Percentiles rank a stretch among this genome's conserved stretches.
Conservation (phyloP, 2,888 invertebrate genomes). For the Agrilus mali region DNA sequence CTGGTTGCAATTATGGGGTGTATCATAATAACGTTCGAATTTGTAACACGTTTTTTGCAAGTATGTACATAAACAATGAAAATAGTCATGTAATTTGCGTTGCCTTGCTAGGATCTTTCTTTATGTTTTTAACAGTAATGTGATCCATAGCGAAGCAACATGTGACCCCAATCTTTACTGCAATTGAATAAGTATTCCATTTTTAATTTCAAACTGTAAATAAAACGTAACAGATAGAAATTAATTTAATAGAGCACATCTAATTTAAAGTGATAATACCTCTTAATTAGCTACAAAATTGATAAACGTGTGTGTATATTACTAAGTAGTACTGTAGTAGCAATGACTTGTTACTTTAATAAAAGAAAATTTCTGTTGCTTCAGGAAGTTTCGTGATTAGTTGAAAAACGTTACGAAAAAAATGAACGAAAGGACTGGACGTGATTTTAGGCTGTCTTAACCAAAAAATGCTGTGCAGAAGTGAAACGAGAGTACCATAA, state of each 20-base stretch:
- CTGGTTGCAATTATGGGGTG: conserved; percentile 23
- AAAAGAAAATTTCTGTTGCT: background rate
- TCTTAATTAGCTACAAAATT: conserved; percentile 2
- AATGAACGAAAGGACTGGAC: too few relatives aligned
- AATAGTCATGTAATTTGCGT: too few relatives aligned
- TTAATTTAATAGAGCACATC: conserved; percentile 2
- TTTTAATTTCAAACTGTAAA: conserved; percentile 4
- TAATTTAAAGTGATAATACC: conserved; percentile 2
- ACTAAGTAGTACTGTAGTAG: background rate
- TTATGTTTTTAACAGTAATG: conserved; percentile 10
- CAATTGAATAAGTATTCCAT: background rate
- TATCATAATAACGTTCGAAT: conserved; percentile 8
- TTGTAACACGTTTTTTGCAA: background rate
- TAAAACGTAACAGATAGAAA: conserved; percentile 1
- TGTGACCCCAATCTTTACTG: conserved; percentile 34
- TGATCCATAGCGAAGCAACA: conserved; percentile 29
- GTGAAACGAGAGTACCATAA: too few relatives aligned
- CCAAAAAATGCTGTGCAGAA: too few relatives aligned
- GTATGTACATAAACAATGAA: background rate
- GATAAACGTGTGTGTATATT: conserved; percentile 1
- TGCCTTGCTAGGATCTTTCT: conserved; percentile 7
- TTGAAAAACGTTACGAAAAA: too few relatives aligned
- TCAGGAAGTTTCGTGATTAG: conserved; percentile 11
- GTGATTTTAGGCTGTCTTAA: too few relatives aligned
- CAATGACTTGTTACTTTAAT: too few relatives aligned